Evolutionary conservation across 2,113 vertebrate species (phyloP).

Genomic region (Nycticryphes semicollaris): DNA sequence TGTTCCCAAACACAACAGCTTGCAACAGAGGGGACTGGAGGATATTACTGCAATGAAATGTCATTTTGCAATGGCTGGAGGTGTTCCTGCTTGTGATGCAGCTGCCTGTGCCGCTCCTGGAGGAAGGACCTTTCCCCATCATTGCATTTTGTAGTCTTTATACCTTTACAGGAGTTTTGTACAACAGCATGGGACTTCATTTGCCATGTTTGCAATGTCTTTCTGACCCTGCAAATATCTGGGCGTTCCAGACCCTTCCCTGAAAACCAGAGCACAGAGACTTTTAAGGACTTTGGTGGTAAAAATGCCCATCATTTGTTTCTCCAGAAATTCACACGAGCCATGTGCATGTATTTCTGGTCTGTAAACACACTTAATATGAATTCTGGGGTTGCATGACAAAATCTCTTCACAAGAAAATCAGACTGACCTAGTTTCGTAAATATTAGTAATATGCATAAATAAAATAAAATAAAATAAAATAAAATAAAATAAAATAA

Average conservation of each 20-base stretch:
- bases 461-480: no score
- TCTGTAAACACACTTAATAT: conserved; percentile 7
- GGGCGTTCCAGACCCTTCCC: not conserved
- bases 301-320: conserved; percentile 19
- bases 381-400: not conserved
- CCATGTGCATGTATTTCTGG: not conserved
- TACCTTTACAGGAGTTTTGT: not conserved
- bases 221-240: not conserved
- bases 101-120: fast-evolving
- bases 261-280: not conserved
- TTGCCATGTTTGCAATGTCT: not conserved
- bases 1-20: not conserved
- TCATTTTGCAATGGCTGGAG: not conserved
- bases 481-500: no score
- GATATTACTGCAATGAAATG: not conserved
- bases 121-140: not conserved
- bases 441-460: not conserved
- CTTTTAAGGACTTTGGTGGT: not conserved
- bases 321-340: not conserved
- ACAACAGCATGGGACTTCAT: not conserved
- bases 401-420: not conserved
- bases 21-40: not conserved
- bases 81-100: fast-evolving
- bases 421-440: not conserved
- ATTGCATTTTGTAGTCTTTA: fast-evolving